Percentiles rank a stretch among this genome's conserved stretches.
Conservation (phyloP, 2,113 vertebrate genomes). For the Indicator indicator region DNA sequence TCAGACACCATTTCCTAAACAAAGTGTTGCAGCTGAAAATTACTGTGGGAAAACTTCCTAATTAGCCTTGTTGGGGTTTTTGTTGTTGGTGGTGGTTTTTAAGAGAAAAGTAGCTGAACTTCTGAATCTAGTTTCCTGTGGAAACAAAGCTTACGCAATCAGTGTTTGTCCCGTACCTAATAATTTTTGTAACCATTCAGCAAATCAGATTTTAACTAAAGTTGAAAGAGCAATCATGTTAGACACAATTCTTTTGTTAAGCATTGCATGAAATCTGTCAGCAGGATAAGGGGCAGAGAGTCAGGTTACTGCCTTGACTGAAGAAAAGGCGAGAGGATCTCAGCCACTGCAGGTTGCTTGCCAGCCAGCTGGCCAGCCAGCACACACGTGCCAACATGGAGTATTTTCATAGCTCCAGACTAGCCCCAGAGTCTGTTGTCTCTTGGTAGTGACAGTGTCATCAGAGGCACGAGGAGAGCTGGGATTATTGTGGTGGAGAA, state of each 20-base stretch:
- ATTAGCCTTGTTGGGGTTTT: neutral
- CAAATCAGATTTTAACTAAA: neutral
- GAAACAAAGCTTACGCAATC: conserved; percentile 50
- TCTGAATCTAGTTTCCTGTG: conserved; percentile 49
- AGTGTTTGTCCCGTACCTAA: conserved; percentile 16
- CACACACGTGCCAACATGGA: neutral
- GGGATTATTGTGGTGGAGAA: conserved; percentile 11
- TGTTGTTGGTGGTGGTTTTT: neutral
- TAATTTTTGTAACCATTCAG: neutral
- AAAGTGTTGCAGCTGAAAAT: conserved; percentile 10
- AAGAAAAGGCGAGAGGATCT: neutral
- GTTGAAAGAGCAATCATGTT: neutral
- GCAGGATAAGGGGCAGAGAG: neutral
- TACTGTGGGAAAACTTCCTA: conserved; percentile 4
- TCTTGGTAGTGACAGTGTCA: neutral
- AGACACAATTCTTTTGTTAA: neutral
- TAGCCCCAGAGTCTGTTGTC: neutral
- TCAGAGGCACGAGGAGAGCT: neutral
- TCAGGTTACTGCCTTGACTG: neutral
- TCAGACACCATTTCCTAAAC: neutral
- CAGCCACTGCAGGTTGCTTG: neutral
- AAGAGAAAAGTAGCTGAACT: conserved; percentile 17
- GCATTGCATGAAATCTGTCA: neutral
- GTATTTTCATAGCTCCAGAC: neutral
- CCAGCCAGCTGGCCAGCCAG: conserved; percentile 14